phyloP scores from a whole-genome alignment of 1,140 invertebrate genomes.

The Leptinotarsa lineolata region DNA sequence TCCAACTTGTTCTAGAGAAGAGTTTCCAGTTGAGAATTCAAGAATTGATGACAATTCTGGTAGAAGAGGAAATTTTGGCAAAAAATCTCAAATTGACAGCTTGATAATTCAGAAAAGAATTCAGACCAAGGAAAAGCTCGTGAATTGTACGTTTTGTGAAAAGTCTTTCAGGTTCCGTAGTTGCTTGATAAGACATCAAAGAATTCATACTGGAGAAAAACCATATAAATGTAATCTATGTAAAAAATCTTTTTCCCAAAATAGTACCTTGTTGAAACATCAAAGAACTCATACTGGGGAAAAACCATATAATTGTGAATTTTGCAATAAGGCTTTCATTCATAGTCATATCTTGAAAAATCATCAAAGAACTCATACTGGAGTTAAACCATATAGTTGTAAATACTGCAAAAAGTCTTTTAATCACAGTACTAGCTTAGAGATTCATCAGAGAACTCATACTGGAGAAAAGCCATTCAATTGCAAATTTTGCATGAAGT shows the following conservation, averaged over 20 bases:
- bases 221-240: conserved; percentile 74
- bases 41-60: too few species aligned
- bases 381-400: conserved; percentile 56
- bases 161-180: conserved; percentile 59
- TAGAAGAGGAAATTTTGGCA: conserved; percentile 51
- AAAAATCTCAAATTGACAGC: conserved; percentile 52
- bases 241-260: conserved; percentile 62
- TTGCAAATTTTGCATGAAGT: too few species aligned
- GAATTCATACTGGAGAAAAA: conserved; percentile 71
- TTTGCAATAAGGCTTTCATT: conserved; percentile 40
- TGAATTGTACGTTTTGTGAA: conserved; percentile 59
- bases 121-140: conserved; percentile 59
- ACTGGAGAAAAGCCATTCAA: too few species aligned
- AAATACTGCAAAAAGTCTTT: conserved; percentile 45
- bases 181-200: conserved; percentile 60
- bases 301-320: conserved; percentile 48
- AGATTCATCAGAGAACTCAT: too few species aligned
- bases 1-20: too few species aligned
- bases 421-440: too few species aligned
- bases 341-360: conserved; percentile 28
- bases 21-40: too few species aligned
- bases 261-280: conserved; percentile 63
- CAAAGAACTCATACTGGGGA: conserved; percentile 65
- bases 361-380: conserved; percentile 37
- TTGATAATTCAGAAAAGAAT: conserved; percentile 60